Base-by-base conservation (phyloP, 1,140 invertebrate genomes). In the Scaptomyza montana region DNA sequence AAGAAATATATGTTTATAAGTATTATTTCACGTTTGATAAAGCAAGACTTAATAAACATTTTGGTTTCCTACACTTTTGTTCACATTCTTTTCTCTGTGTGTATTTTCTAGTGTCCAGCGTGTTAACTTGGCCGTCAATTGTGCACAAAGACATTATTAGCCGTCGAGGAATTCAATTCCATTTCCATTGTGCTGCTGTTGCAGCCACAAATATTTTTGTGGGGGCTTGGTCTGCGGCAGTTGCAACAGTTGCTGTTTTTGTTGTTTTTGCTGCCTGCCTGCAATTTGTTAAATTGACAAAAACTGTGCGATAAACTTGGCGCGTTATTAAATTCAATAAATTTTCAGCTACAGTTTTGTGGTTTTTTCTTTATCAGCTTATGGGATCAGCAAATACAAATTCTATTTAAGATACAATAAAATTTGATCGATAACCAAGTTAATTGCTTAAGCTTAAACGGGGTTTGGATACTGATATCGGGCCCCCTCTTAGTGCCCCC, bases 261-360 rank as follows among this genome's bases (percentile, higher is more conserved):
- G 60, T 39, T 43, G 54, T 70, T 75, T 41, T 49, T 67, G 16
- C 54, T 79, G 81, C 60, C 39, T 36, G 33, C 60, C 64, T 47
- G 82, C 82, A 87, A 89, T 87, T 87, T 87, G 84, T 89, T 87
- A 87, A 87, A 87, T 87, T 87, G 82, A 87, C 82, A 87, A 87
- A 87, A 87, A 87, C 82, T 82, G 68, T 73, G 78, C 85, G 85
- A 87, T 87, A 87, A 86, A 89, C 84, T 82, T 87, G 69, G 85
- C 84, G 82, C 80, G 84, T 89, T 89, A 89, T 89, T 89, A 89
- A 89, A 89, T 89, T 89, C 84, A 89, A 89, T 89, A 89, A 89
- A 89, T 89, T 89, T 82, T 41, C 50, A 19, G 55, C 30, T 51
- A 36, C 36, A 39, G 13, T 21, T 21, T 25, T 25, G 21, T 25